These are phyloP conservation scores for Himalopsyche japonica DNA, from an alignment of 2,888 invertebrate species.

Conservation along the genomic window DNA sequence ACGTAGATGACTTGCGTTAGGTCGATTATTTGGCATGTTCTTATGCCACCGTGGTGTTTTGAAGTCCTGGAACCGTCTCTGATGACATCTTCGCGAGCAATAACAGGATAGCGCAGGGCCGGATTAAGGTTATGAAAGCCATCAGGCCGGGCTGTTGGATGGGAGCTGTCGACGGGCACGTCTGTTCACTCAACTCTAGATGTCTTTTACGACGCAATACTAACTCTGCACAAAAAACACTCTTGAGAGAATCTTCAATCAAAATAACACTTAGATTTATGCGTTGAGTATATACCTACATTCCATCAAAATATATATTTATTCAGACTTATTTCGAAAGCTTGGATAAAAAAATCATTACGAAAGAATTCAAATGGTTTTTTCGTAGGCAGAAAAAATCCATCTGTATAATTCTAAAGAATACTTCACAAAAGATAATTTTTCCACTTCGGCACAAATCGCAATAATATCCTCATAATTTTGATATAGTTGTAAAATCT, in stretches of 20 bases:
- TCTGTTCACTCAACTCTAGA: slow-evolving; percentile 25
- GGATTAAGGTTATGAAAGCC: slow-evolving; percentile 35
- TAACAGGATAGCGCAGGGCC: slow-evolving; percentile 25
- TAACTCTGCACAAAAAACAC: slow-evolving; percentile 30
- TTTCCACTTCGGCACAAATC: no score
- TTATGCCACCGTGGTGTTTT: no score
- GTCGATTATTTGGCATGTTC: no score
- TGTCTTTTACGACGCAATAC: slow-evolving; percentile 26
- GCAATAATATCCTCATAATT: no score
- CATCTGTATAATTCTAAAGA: no score
- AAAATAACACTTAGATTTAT: slow-evolving; percentile 29
- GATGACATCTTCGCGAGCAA: slow-evolving; percentile 14
- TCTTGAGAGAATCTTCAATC: slow-evolving; percentile 33
- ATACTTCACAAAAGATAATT: no score
- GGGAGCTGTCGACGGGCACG: slow-evolving; percentile 16
- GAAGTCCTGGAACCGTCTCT: neutral
- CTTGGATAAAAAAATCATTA: no score
- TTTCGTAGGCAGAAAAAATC: no score
- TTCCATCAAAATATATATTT: neutral
- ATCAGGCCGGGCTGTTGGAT: neutral
- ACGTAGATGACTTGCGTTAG: no score
- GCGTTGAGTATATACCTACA: neutral
- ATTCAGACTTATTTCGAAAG: no score
- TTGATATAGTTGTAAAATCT: no score
- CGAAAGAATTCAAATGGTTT: no score